A percentile compares a stretch with the other conserved stretches of the same genome.
Evolutionary conservation across 37 sponge, comb jelly and placozoan species (phyloP).

Genomic region (Beroe forskalii): DNA sequence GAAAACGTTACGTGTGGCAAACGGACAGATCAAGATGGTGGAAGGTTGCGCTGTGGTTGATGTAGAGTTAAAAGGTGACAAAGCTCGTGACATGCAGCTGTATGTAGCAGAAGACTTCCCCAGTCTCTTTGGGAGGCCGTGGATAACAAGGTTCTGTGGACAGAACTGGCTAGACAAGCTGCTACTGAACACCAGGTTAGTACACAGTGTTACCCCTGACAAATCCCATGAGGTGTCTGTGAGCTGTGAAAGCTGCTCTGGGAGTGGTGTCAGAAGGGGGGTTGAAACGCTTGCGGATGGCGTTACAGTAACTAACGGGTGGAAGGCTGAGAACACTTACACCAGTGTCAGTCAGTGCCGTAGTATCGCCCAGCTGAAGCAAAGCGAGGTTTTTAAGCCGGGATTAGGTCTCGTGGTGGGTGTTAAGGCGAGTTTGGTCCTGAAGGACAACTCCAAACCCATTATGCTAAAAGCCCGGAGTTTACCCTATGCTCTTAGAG

Average conservation of each 20-base stretch:
- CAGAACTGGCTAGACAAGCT: not conserved
- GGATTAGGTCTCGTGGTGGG: not conserved
- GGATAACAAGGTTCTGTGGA: conserved; percentile 15
- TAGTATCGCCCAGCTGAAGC: conserved; percentile 23
- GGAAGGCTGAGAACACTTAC: conserved; percentile 21
- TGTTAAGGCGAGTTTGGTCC: not conserved
- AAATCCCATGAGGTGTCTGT: conserved; percentile 33
- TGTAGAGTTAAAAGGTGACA: conserved; percentile 15
- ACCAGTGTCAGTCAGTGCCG: conserved; percentile 4
- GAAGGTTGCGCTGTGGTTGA: conserved; percentile 6
- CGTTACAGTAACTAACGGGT: not conserved
- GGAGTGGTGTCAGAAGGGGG: conserved; percentile 15
- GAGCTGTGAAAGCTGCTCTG: conserved; percentile 51
- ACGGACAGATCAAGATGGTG: conserved; percentile 17
- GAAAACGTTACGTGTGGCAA: conserved; percentile 29
- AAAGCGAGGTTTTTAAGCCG: conserved; percentile 13
- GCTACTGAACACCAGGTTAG: conserved; percentile 9
- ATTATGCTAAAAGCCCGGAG: not conserved
- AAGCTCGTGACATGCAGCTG: conserved; percentile 14
- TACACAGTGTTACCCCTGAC: conserved; percentile 1
- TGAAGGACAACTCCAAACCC: not conserved
- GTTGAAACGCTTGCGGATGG: not conserved
- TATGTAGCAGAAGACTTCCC: conserved; percentile 45
- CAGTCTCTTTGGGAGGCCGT: conserved; percentile 17
- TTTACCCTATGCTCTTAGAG: not conserved